Conservation (phyloP, 2,113 vertebrate genomes). For the Noctilio leporinus region DNA sequence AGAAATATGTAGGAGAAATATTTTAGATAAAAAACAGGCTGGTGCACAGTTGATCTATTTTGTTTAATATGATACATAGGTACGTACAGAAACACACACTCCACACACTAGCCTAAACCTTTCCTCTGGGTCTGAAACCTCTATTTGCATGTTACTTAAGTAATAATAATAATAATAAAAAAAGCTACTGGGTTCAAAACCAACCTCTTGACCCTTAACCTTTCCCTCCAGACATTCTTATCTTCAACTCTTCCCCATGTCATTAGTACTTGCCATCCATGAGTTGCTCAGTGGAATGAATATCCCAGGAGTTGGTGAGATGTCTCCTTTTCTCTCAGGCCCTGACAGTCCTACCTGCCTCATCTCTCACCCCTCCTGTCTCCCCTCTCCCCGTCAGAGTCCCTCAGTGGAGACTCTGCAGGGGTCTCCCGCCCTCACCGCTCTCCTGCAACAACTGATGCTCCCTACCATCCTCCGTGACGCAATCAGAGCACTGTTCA, state of each 20-base stretch:
- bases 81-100: neutral
- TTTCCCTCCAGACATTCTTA: neutral
- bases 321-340: neutral
- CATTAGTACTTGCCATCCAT: neutral
- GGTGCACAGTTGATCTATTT: neutral
- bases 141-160: neutral
- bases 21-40: neutral
- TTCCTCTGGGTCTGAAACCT: neutral
- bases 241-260: neutral
- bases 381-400: no score
- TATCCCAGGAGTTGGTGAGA: neutral
- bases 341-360: neutral
- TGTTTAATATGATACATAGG: neutral
- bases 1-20: neutral
- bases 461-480: neutral
- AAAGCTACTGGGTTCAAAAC: neutral
- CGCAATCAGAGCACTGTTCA: neutral
- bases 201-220: neutral
- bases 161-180: no score
- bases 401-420: neutral
- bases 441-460: neutral
- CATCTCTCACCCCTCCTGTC: neutral
- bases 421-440: neutral
- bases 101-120: neutral
- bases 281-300: neutral